phyloP scores from a whole-genome alignment of 2,888 invertebrate genomes.

The Axea sp. region DNA sequence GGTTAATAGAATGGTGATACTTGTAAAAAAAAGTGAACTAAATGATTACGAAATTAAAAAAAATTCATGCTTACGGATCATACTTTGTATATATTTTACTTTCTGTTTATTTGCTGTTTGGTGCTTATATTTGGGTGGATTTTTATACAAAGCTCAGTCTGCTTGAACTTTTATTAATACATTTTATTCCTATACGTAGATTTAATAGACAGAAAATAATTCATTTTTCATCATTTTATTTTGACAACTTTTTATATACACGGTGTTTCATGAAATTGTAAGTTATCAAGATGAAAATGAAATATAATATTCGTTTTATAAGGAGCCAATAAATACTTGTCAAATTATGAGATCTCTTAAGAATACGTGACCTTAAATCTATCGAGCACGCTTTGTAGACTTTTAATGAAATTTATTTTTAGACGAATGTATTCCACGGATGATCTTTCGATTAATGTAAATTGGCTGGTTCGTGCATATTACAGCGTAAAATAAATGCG shows the following conservation, averaged over 20 bases:
- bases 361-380: conserved; percentile 35
- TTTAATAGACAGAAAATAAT: no score
- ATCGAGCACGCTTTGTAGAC: conserved; percentile 18
- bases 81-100: no score
- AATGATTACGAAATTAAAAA: no score
- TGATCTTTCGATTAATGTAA: conserved; percentile 44
- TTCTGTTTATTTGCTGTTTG: no score
- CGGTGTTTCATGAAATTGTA: background rate
- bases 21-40: no score
- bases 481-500: conserved; percentile 15
- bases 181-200: no score
- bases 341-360: conserved; percentile 17
- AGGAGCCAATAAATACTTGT: conserved; percentile 20
- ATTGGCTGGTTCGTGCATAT: conserved; percentile 13
- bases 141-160: no score
- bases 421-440: conserved; percentile 16
- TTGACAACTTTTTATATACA: background rate
- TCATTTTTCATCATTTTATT: no score
- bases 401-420: conserved; percentile 41
- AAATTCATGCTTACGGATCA: no score
- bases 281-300: conserved; percentile 5
- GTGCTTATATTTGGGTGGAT: no score
- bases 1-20: no score
- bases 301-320: conserved; percentile 8
- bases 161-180: no score